Evolutionary conservation across 2,888 invertebrate species (phyloP), one percentile per base, ranked within the genome.

Genomic region (Macrosoma leucophasiata): DNA sequence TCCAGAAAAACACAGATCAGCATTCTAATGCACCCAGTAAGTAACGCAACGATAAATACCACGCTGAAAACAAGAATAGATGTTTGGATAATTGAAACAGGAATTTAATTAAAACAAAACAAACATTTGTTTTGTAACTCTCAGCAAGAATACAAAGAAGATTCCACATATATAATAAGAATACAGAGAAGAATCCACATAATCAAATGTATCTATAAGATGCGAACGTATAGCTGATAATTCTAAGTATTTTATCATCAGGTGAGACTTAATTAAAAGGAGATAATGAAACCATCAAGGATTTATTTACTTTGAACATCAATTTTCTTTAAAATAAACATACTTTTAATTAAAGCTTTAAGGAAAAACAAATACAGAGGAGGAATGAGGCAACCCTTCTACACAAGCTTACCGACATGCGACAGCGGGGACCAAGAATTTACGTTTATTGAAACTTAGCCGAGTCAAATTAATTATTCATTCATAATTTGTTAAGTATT

Each of bases 281-380:
- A 79, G 74, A 78, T 78, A 81, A 81, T 79, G 77, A 79, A 79
- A 75, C 76, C 75, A 74, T 76, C 71, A 75, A 69, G 70, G 74
- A 76, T 78, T 76, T 79, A 77, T 76, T 79, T 79, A 77, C 79
- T 75, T 75, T 76, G 71, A 77, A 72, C 73, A 77, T 77, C 69
- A 79, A 76, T 79, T 78, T 78, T 76, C 75, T 78, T 78, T 73
- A 75, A 78, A 78, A 78, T 75, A 78, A 76, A 76, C 76, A 67
- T 76, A 73, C 74, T 77, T 78, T 79, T 78, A 81, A 79, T 81
- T 79, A 81, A 81, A 75, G 75, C 78, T 74, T 71, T 75, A 77
- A 78, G 75, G 73, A 72, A 78, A 81, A 75, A 77, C 76, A 79
- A 81, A 81, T 76, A 81, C 57, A 76, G 63, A 58, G 62, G 62